A percentile compares a stretch with the other conserved stretches of the same genome.
phyloP scores from a whole-genome alignment of 2,888 invertebrate species.

The Ariolimax columbianus region DNA sequence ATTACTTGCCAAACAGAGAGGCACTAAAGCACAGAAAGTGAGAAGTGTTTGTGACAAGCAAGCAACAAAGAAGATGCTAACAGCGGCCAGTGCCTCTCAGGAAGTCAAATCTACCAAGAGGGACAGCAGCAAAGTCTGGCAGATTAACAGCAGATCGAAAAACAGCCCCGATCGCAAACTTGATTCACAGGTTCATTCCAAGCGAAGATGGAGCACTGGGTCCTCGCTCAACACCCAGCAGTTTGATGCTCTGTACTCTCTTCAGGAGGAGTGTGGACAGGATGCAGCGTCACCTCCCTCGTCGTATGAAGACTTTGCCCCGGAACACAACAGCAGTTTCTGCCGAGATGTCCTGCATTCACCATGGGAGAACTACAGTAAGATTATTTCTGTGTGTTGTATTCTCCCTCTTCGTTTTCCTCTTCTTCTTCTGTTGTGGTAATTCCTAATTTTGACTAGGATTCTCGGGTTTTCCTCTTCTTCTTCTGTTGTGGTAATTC shows the following conservation, averaged over 20 bases:
- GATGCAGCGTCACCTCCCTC: conserved; percentile 59
- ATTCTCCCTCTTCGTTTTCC: too few species aligned
- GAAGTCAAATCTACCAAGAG: neutral
- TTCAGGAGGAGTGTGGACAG: conserved; percentile 65
- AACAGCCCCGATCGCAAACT: neutral
- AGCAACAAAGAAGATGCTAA: neutral
- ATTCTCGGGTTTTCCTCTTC: too few species aligned
- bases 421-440: too few species aligned
- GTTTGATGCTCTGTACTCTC: conserved; percentile 61
- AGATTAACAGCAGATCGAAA: neutral
- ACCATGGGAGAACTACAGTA: conserved; percentile 35
- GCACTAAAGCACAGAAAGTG: neutral
- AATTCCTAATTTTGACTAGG: too few species aligned
- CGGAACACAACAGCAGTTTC: conserved; percentile 41
- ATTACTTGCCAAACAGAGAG: conserved; percentile 42
- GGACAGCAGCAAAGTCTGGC: neutral
- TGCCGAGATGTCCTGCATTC: conserved; percentile 41
- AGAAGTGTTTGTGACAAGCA: neutral
- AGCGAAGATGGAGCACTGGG: conserved; percentile 49
- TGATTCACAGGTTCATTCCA: neutral
- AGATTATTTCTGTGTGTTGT: too few species aligned
- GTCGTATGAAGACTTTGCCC: conserved; percentile 54
- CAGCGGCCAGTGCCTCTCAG: neutral
- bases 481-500: too few species aligned
- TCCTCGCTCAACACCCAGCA: conserved; percentile 40